These are phyloP conservation scores for Petroica traversi DNA, from an alignment of 2,113 vertebrate genomes.

Conservation along the genomic window DNA sequence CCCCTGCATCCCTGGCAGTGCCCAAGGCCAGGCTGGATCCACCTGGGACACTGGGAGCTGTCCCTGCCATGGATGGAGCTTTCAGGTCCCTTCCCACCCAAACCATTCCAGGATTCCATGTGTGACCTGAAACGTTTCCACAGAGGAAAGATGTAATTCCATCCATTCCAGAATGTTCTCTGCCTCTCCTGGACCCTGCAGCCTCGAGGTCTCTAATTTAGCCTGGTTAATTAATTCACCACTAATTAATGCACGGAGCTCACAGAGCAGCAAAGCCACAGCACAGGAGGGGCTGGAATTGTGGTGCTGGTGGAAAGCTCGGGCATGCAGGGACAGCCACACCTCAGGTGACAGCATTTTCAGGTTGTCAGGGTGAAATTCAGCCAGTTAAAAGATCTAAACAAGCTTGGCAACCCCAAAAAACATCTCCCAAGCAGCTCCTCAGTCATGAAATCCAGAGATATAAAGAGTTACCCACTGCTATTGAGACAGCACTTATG, in stretches of 20 bases:
- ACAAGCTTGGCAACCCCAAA: neutral
- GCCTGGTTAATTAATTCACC: neutral
- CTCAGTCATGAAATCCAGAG: neutral
- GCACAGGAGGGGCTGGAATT: neutral
- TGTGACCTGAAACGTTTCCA: rapidly evolving
- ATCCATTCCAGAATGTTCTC: neutral
- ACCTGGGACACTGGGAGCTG: rapidly evolving
- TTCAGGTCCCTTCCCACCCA: neutral
- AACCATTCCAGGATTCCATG: neutral
- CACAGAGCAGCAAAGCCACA: neutral
- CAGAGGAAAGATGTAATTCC: rapidly evolving
- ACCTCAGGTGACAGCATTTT: neutral
- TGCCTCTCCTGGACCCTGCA: neutral
- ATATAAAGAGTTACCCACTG: conserved; percentile 80
- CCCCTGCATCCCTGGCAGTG: neutral
- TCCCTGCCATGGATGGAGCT: neutral
- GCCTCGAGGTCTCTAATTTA: neutral
- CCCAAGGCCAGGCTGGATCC: neutral
- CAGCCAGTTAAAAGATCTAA: neutral
- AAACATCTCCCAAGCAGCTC: neutral
- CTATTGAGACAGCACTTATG: conserved; percentile 91
- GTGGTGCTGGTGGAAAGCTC: neutral
- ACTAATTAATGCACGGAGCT: rapidly evolving
- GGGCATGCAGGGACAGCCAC: neutral
- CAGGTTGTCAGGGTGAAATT: neutral